phyloP scores from a whole-genome alignment of 2,888 invertebrate genomes.

The Chloromyia formosa region DNA sequence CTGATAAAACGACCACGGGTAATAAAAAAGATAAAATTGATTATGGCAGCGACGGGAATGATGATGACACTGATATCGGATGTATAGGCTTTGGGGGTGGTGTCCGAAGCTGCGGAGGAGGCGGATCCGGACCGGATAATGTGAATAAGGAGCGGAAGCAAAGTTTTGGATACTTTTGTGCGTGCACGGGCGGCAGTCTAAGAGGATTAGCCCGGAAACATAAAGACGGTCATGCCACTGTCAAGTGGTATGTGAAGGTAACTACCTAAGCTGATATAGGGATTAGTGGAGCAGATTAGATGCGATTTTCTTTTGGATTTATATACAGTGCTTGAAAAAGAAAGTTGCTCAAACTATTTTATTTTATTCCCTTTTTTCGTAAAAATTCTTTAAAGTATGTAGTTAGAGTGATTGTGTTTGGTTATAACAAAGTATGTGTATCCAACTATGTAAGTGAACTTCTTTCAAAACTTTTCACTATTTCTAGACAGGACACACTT shows the following conservation, averaged over 20 bases:
- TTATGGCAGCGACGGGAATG: conserved; percentile 54
- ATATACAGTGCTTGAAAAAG: too few relatives aligned
- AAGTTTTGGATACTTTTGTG: conserved; percentile 60
- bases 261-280: conserved; percentile 53
- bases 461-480: too few relatives aligned
- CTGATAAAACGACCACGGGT: conserved; percentile 42
- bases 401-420: too few relatives aligned
- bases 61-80: conserved; percentile 50
- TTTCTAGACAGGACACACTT: too few relatives aligned
- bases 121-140: background rate
- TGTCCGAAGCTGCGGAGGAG: background rate
- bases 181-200: conserved; percentile 60
- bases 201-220: conserved; percentile 59
- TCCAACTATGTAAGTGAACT: too few relatives aligned
- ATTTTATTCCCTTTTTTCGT: too few relatives aligned
- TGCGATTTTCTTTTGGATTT: too few relatives aligned
- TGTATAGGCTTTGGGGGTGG: background rate
- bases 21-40: conserved; percentile 31
- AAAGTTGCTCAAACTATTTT: too few relatives aligned
- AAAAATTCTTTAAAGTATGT: too few relatives aligned
- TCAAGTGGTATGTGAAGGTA: conserved; percentile 80
- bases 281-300: background rate
- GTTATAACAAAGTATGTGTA: too few relatives aligned
- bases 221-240: conserved; percentile 57
- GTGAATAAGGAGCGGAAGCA: conserved; percentile 45